phyloP scores from a whole-genome alignment of 2,797 vertebrate genomes.

The Gambusia yucatana region DNA sequence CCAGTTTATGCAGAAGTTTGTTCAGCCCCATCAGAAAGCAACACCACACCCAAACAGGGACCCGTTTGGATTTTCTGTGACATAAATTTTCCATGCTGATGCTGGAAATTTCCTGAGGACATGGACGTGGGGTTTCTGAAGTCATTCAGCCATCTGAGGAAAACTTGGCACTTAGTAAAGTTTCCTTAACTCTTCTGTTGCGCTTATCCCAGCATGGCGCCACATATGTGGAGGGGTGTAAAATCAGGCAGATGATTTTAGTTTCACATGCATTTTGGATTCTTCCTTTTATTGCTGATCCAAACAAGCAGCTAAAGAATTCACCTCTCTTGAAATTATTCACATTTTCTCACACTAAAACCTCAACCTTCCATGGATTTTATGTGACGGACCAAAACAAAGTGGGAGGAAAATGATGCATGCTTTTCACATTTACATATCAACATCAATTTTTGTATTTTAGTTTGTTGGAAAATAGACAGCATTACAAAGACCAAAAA shows the following conservation, averaged over 20 bases:
- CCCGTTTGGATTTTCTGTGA: slow-evolving; percentile 8
- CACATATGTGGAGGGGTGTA: background rate
- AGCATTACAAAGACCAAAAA: background rate
- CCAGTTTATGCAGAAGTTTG: slow-evolving; percentile 1
- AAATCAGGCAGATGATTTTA: slow-evolving; percentile 6
- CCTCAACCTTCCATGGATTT: background rate
- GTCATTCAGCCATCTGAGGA: background rate
- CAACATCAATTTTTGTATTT: background rate
- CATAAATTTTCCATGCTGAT: slow-evolving; percentile 9
- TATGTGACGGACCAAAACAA: background rate
- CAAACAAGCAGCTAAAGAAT: background rate
- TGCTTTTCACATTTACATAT: background rate
- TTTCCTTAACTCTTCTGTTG: background rate
- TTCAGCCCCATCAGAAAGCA: slow-evolving; percentile 7
- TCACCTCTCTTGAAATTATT: background rate
- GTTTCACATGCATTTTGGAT: background rate
- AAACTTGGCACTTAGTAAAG: background rate
- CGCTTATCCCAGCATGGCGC: background rate
- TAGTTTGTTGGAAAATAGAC: background rate
- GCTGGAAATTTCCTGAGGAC: slow-evolving; percentile 3
- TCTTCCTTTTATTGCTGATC: background rate
- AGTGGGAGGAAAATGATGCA: background rate
- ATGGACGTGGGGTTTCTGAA: slow-evolving; percentile 5
- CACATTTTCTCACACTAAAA: background rate
- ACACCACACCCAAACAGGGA: background rate